Evolutionary conservation across 2,888 invertebrate species (phyloP), one percentile per base, ranked within the genome.

Genomic region (Taphrorychus bicolor): DNA sequence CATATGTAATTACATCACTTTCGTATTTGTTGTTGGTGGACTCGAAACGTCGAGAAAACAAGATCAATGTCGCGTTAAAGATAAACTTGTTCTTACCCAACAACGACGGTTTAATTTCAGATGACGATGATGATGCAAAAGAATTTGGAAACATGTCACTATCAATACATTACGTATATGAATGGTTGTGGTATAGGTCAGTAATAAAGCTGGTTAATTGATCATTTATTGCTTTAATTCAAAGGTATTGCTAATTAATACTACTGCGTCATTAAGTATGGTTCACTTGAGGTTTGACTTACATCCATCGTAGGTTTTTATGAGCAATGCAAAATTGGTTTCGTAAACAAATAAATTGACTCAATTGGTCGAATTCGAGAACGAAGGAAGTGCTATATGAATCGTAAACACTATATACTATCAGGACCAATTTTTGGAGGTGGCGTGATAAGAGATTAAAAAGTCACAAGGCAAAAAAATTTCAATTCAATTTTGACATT

Each of bases 21-120:
- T 18, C 14, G 32, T 32, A 32, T 32, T n/a, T 11, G 16, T 45
- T 45, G 14, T 45, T 45, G 45, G 11, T 7, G 45, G 18, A 45
- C 18, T 40, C 17, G 23, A 17, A 45, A 40, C 48, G 24, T 41
- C n/a, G n/a, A 2, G 24, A 24, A 56, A 56, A 22, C 53, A 53
- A 56, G 40, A 32, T 24, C 56, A 56, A 24, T 56, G 40, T 56
- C 56, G 21, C 9, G 9, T 17, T 18, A 18, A 17, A 17, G 16
- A 45, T 17, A 45, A 45, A 45, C 18, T 18, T 18, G 14, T 45
- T 45, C 7, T n/a, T 45, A 11, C 32, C 5, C 32, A 32, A 32
- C 45, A 18, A 45, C 45, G 7, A 17, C 18, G 14, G 9, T 45
- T 14, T 7, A 45, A 45, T 14, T 45, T 45, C 32, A 11, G 3